Evolutionary conservation across 2,888 invertebrate species (phyloP), one percentile per base, ranked within the genome.

Genomic region (Xestobium rufovillosum): DNA sequence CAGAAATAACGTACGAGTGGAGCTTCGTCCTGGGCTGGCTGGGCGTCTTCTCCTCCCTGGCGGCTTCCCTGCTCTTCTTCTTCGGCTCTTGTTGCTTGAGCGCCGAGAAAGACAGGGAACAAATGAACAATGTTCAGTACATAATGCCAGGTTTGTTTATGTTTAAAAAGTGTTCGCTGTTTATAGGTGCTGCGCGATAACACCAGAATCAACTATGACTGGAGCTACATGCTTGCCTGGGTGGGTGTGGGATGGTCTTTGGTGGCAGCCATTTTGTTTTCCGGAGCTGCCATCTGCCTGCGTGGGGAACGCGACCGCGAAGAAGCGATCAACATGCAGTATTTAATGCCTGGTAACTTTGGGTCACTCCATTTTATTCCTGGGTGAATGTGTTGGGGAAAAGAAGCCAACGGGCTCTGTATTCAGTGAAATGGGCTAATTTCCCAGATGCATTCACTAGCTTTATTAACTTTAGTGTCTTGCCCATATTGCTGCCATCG

Each of bases 171-270:
- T 10, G 23, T 51, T 51, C 45, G 36, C 31, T 23, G 31, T 50
- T 41, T 35, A 38, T 29, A 88, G 88, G 82, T 86, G 68, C 80
- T 89, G 66, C 81, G 82, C 70, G 85, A 87, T 66, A 83, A 84
- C 70, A 78, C 84, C 55, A 78, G 83, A 72, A 76, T 84, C 62
- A 78, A 80, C 72, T 94, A 92, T 73, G 92, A 91, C 70, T 95
- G 92, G 92, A 92, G 92, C 58, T 95, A 94, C 76, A 84, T 91
- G 75, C 80, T 91, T 65, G 89, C 92, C 68, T 95, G 94, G 94
- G 85, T 90, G 70, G 92, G 92, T 69, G 90, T 94, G 63, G 90
- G 84, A 57, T 83, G 89, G 71, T 81, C 89, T 60, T 77, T 94
- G 65, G 73, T 92, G 67, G 83, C 90, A 58, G 88, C 91, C 71